A percentile compares a stretch with the other conserved stretches of the same genome.
phyloP scores from a whole-genome alignment of 2,797 vertebrate species.

The Aphelocoma californica region DNA sequence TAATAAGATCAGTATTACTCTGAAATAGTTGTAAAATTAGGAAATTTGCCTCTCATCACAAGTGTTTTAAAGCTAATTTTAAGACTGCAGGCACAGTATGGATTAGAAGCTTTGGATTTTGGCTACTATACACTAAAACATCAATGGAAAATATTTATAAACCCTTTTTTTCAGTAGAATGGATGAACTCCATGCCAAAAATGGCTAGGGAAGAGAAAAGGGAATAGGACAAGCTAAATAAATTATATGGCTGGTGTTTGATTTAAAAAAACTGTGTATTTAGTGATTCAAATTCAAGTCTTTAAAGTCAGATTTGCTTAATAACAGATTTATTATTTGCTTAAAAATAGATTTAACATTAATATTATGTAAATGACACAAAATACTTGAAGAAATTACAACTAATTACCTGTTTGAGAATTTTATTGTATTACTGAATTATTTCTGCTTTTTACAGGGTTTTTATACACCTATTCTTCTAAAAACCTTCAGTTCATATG shows the following conservation, averaged over 20 bases:
- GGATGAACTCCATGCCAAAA: background rate
- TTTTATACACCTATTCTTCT: background rate
- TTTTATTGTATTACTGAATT: background rate
- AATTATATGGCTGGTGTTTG: background rate
- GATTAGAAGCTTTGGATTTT: background rate
- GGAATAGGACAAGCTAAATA: background rate
- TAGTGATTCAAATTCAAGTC: background rate
- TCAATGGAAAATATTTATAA: background rate
- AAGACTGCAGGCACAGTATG: background rate
- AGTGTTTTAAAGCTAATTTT: background rate
- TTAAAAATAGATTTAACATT: background rate
- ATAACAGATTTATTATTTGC: no score
- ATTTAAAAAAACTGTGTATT: background rate
- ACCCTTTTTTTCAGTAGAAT: background rate
- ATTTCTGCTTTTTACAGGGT: background rate
- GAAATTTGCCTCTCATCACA: background rate
- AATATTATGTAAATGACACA: background rate
- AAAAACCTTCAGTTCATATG: background rate
- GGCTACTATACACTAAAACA: background rate
- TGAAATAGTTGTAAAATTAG: background rate
- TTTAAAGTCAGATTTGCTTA: background rate
- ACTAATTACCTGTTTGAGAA: background rate
- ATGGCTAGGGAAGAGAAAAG: background rate
- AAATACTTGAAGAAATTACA: background rate
- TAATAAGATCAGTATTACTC: background rate